These are phyloP conservation scores for Pollimyrus isidori DNA, from an alignment of 2,113 vertebrate genomes.

Conservation along the genomic window DNA sequence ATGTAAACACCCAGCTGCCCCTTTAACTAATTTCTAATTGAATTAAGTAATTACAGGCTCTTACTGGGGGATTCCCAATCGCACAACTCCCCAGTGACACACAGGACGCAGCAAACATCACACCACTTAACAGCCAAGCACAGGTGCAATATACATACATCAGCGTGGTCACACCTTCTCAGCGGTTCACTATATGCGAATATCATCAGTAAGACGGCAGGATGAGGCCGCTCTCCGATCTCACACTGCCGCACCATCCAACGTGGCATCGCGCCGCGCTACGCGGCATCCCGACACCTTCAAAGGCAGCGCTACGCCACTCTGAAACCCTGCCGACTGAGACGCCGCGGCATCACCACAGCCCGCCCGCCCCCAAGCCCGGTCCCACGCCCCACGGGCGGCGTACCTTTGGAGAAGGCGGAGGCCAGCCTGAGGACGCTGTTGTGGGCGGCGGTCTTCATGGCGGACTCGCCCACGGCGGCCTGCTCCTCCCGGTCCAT, in stretches of 20 bases:
- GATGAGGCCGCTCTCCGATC: background rate
- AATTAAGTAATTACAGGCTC: background rate
- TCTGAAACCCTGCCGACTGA: background rate
- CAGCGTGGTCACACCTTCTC: background rate
- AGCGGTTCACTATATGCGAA: background rate
- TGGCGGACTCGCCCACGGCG: conserved; percentile 52
- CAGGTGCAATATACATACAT: background rate
- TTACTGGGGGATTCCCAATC: background rate
- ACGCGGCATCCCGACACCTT: background rate
- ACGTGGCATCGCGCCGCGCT: background rate
- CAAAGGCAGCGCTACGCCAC: background rate
- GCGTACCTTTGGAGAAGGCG: conserved; percentile 84
- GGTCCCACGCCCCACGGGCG: too few relatives aligned
- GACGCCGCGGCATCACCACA: background rate
- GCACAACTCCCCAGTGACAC: background rate
- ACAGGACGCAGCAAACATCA: background rate
- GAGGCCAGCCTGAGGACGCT: conserved; percentile 76
- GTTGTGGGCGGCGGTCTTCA: conserved; percentile 59
- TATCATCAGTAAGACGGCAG: background rate
- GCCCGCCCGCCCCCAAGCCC: background rate
- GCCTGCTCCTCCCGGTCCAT: conserved; percentile 76
- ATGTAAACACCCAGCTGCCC: background rate
- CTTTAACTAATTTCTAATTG: background rate
- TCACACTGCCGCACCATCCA: background rate
- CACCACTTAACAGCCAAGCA: background rate